phyloP scores from a whole-genome alignment of 2,888 invertebrate species.

The Callyntrura sp. region DNA sequence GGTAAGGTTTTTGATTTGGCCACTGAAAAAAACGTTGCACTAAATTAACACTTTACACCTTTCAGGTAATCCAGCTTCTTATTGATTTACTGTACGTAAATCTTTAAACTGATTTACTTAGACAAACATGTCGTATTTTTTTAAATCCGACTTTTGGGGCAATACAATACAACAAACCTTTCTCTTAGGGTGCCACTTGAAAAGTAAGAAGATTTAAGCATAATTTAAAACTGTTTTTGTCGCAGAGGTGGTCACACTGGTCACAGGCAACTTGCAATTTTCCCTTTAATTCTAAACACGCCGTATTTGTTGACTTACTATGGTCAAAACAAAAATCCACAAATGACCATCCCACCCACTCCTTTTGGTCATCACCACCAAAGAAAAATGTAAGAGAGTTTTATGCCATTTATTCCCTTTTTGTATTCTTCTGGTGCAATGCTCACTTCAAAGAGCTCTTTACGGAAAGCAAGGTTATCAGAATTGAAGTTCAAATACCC shows the following conservation, averaged over 20 bases:
- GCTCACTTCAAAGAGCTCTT: not conserved
- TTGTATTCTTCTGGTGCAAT: not conserved
- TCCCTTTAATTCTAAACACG: not conserved
- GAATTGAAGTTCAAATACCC: slow-evolving; percentile 65
- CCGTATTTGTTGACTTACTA: slow-evolving; percentile 21
- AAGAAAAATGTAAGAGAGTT: slow-evolving; percentile 34
- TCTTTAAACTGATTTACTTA: not conserved
- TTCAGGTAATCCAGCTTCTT: not conserved
- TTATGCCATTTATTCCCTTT: not conserved
- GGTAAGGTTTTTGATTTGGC: too few relatives aligned
- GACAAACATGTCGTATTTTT: not conserved
- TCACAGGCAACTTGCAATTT: slow-evolving; percentile 16
- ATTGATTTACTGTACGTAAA: not conserved
- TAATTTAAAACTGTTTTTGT: not conserved
- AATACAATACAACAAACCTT: slow-evolving; percentile 15
- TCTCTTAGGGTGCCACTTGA: not conserved
- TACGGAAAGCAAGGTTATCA: slow-evolving; percentile 48
- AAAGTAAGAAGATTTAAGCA: not conserved
- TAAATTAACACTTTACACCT: not conserved
- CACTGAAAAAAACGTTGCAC: too few relatives aligned
- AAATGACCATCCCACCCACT: slow-evolving; percentile 69
- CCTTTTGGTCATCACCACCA: slow-evolving; percentile 6
- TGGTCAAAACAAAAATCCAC: slow-evolving; percentile 68
- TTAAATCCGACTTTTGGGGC: slow-evolving; percentile 1
- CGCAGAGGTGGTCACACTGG: slow-evolving; percentile 45